Conservation (phyloP, 2,113 vertebrate genomes). For the Sinosuthora webbiana region DNA sequence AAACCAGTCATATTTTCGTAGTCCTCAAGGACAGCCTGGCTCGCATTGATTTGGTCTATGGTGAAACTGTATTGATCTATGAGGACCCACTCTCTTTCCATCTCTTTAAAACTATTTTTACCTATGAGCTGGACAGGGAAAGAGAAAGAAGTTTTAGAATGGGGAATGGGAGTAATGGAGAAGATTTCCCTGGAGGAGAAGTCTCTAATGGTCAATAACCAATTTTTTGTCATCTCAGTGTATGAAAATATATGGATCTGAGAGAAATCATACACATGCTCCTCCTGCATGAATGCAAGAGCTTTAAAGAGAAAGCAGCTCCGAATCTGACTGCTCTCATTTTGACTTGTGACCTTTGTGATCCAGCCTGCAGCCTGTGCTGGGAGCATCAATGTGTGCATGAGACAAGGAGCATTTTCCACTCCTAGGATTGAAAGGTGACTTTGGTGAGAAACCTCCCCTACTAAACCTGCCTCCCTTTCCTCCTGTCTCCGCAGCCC, state of each 20-base stretch:
- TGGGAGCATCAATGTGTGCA: background rate
- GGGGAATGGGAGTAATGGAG: background rate
- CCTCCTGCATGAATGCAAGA: fast-evolving
- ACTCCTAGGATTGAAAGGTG: background rate
- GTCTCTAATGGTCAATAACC: fast-evolving
- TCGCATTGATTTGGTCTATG: no score
- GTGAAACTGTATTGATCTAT: no score
- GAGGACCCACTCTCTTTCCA: no score
- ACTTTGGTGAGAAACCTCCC: background rate
- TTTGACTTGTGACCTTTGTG: background rate
- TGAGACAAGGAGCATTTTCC: background rate
- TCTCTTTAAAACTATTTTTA: background rate
- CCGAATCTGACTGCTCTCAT: background rate
- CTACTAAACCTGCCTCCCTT: background rate
- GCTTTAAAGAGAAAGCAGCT: background rate
- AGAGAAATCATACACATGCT: background rate
- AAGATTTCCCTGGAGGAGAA: background rate
- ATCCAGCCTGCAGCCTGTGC: background rate
- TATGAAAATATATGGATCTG: background rate
- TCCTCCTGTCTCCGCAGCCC: background rate
- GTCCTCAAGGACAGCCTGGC: background rate
- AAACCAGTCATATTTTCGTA: background rate
- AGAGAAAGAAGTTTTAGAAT: background rate
- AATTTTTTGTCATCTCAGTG: background rate
- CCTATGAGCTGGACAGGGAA: background rate